Evolutionary conservation across 2,797 vertebrate species (phyloP).

Genomic region (Manis javanica): DNA sequence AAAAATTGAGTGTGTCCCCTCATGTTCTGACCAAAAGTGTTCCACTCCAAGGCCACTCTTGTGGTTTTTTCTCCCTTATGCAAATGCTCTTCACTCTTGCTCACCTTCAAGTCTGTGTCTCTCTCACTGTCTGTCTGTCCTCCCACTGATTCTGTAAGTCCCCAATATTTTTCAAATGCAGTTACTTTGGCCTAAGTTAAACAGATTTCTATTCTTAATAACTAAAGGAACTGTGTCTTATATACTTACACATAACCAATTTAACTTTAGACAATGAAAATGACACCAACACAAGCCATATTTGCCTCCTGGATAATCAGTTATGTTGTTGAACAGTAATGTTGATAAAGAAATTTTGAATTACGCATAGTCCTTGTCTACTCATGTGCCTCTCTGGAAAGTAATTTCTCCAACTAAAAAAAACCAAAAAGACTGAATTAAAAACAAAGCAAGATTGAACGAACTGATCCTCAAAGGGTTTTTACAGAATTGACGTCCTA

Average conservation of each 20-base stretch:
- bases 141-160: background rate
- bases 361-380: slow-evolving; percentile 1
- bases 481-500: background rate
- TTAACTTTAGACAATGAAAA: slow-evolving; percentile 47
- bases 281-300: background rate
- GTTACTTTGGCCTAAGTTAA: slow-evolving; percentile 34
- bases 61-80: background rate
- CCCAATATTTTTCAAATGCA: background rate
- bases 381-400: slow-evolving; percentile 22
- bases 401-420: slow-evolving; percentile 38
- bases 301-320: slow-evolving; percentile 43
- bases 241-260: background rate
- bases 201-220: slow-evolving; percentile 42
- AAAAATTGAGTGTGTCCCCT: background rate
- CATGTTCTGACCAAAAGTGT: background rate
- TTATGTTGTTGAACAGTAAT: background rate
- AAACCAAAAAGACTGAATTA: background rate
- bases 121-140: background rate
- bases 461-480: background rate
- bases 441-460: slow-evolving; percentile 49
- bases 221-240: slow-evolving; percentile 38
- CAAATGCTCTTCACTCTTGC: background rate
- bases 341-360: slow-evolving; percentile 43
- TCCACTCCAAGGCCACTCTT: background rate
- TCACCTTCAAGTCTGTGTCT: background rate